These are phyloP conservation scores for Hylaeus anthracinus DNA, from an alignment of 1,140 invertebrate species.

Conservation along the genomic window DNA sequence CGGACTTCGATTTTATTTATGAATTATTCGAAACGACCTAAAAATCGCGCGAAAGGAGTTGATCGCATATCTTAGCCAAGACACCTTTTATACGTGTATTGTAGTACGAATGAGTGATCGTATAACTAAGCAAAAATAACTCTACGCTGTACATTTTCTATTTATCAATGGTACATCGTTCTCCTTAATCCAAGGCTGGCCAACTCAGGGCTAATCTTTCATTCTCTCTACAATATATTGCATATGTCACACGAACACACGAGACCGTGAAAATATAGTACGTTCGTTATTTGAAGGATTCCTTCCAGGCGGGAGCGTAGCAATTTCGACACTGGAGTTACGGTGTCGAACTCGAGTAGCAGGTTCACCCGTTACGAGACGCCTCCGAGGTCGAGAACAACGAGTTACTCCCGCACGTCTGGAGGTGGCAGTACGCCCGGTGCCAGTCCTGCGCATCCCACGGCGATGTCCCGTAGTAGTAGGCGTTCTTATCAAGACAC, in stretches of 20 bases:
- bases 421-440: constrained; percentile 76
- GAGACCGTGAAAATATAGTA: constrained; percentile 36
- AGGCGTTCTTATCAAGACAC: constrained; percentile 77
- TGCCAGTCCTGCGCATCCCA: constrained; percentile 77
- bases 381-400: constrained; percentile 77
- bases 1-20: too few relatives aligned
- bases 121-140: too few relatives aligned
- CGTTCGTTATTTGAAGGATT: constrained; percentile 59
- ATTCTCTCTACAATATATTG: background rate
- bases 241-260: background rate
- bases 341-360: constrained; percentile 76
- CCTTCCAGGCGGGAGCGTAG: constrained; percentile 75
- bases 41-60: too few relatives aligned
- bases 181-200: too few relatives aligned
- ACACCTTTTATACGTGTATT: too few relatives aligned
- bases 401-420: constrained; percentile 76
- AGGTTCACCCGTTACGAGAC: constrained; percentile 79
- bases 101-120: too few relatives aligned
- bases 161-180: too few relatives aligned
- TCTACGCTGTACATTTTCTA: too few relatives aligned
- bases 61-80: too few relatives aligned
- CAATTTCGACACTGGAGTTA: constrained; percentile 76
- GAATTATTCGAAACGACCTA: too few relatives aligned
- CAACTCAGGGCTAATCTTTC: background rate
- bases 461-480: constrained; percentile 74